Evolutionary conservation across 2,888 invertebrate genomes (phyloP).

Genomic region (Cheilosia variabilis): DNA sequence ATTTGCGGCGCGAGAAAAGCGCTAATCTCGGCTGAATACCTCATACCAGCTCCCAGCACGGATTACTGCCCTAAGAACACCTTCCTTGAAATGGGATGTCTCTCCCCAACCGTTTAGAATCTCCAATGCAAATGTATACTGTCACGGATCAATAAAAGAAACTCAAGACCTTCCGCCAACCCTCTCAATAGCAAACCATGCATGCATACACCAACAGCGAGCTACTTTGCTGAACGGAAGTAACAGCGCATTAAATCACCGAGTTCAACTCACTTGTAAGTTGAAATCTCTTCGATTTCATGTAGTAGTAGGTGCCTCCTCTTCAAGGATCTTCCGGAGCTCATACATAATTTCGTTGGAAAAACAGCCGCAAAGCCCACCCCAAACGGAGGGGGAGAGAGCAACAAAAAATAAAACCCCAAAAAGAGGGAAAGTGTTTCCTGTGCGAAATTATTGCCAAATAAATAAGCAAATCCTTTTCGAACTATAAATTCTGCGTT

Average conservation of each 20-base stretch:
- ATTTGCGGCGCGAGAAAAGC: not conserved
- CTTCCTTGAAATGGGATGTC: not conserved
- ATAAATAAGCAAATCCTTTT: conserved; percentile 74
- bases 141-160: conserved; percentile 11
- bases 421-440: conserved; percentile 63
- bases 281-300: conserved; percentile 67
- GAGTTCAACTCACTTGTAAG: conserved; percentile 46
- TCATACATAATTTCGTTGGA: conserved; percentile 59
- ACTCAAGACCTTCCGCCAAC: conserved; percentile 14
- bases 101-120: too few species aligned
- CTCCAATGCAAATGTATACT: too few species aligned
- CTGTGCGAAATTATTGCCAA: conserved; percentile 74
- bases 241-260: conserved; percentile 54
- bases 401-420: not conserved
- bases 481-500: conserved; percentile 69
- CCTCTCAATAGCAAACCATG: not conserved
- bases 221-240: conserved; percentile 40
- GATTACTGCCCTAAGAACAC: not conserved
- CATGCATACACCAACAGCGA: not conserved
- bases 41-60: not conserved
- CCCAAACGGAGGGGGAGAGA: not conserved
- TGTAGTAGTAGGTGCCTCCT: conserved; percentile 19
- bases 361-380: conserved; percentile 15
- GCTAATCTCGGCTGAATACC: not conserved
- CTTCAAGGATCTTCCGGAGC: conserved; percentile 57